These are phyloP conservation scores for Tipula unca DNA, from an alignment of 2,888 invertebrate species.

Conservation along the genomic window DNA sequence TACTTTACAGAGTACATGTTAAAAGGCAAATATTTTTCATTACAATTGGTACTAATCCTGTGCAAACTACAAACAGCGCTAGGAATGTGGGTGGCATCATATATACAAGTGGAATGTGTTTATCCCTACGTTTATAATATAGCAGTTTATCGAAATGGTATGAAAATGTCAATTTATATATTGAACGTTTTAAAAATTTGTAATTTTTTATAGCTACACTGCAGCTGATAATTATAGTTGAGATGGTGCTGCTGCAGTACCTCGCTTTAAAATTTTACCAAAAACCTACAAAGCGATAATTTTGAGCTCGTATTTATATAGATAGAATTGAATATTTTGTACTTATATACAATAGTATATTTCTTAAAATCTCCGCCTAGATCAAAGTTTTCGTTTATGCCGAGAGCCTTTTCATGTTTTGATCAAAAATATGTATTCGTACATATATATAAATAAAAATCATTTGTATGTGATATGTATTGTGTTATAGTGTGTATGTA, in stretches of 20 bases:
- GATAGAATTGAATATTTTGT: neutral
- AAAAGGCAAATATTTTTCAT: slow-evolving; percentile 35
- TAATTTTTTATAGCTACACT: neutral
- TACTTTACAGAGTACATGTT: slow-evolving; percentile 34
- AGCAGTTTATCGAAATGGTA: neutral
- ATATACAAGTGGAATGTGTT: slow-evolving; percentile 23
- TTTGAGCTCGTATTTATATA: neutral
- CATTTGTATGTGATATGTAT: neutral
- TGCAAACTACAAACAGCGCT: slow-evolving; percentile 38
- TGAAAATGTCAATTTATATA: neutral
- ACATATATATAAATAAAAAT: neutral
- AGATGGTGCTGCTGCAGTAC: neutral
- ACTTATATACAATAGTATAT: too few species aligned
- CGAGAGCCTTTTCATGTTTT: neutral
- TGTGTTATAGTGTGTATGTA: neutral
- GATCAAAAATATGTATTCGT: neutral
- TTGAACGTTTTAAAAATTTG: neutral
- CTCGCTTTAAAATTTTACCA: neutral
- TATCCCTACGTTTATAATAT: slow-evolving; percentile 29
- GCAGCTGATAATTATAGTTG: neutral
- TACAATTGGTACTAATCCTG: slow-evolving; percentile 36
- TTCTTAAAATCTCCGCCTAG: neutral
- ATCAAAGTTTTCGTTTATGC: neutral
- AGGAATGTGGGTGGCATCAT: slow-evolving; percentile 27
- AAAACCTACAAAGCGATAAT: neutral